Evolutionary conservation across 2,888 invertebrate genomes (phyloP).

Genomic region (Seira sanloemensis): DNA sequence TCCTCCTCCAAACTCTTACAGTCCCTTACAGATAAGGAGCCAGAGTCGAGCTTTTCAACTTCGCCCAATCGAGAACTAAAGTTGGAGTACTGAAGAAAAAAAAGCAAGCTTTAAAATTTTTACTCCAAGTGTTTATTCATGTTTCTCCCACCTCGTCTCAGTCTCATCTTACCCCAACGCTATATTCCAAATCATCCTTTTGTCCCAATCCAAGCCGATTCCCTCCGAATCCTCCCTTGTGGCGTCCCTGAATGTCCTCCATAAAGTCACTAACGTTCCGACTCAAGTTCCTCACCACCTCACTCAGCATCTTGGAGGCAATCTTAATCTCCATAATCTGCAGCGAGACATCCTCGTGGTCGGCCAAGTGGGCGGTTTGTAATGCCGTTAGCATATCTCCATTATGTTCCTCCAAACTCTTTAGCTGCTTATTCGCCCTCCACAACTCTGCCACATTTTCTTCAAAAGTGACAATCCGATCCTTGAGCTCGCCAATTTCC

Average conservation of each 20-base stretch:
- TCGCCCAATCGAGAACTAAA: conserved; percentile 51
- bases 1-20: conserved; percentile 39
- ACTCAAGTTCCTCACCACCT: conserved; percentile 58
- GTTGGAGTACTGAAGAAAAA: conserved; percentile 41
- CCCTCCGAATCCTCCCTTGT: conserved; percentile 15
- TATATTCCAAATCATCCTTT: conserved; percentile 11
- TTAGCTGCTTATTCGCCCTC: conserved; percentile 63
- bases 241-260: neutral
- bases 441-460: conserved; percentile 66
- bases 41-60: neutral
- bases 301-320: conserved; percentile 61
- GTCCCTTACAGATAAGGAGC: conserved; percentile 17
- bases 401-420: conserved; percentile 59
- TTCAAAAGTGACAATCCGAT: conserved; percentile 61
- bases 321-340: conserved; percentile 66
- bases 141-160: too few species aligned
- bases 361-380: conserved; percentile 57
- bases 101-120: too few species aligned
- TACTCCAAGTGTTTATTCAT: too few species aligned
- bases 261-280: conserved; percentile 38
- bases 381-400: conserved; percentile 62
- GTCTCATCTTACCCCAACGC: conserved; percentile 18
- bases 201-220: too few species aligned
- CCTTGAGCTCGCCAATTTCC: conserved; percentile 50
- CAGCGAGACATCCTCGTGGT: conserved; percentile 53